Base-by-base conservation (phyloP, 2,113 vertebrate species). In the Chunga burmeisteri region DNA sequence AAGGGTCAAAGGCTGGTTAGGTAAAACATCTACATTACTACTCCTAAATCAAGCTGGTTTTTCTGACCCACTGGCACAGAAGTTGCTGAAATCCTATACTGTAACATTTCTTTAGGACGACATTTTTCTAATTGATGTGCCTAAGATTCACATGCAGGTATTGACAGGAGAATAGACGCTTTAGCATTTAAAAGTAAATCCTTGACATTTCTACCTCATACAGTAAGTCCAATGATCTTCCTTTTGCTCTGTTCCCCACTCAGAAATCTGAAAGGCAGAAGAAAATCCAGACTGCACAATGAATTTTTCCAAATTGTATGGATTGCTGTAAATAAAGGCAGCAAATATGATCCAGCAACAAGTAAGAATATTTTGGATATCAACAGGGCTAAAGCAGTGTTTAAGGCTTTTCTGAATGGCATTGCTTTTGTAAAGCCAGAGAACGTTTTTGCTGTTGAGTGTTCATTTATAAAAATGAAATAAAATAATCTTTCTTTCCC, bases 101-200 rank as follows among this genome's bases (percentile, higher is more conserved):
- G 13, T 49, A 75, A 86, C 65, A 67, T 90, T 90, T 53, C 79
- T 21, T 34, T 72, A 82, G 88, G 90, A 86, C 61, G 86, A 38
- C 47, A 22, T 78, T 74, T 77, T n/a, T 86, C 36, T 93, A 20
- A 42, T 7, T 65, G 59, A 74, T 36, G 32, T 52, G 53, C 56
- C 42, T 18, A 42, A 72, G 68, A 72, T 79, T 66, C 55, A 59
- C 5, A 10, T 6, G 23, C 21, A 58, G 53, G 34, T 95, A 88
- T 30, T n/a, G 68, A 82, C 67, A 65, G 81, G 15, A 85, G 80
- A 82, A 94, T 26, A 86, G 46, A 89, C 40, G 13, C 50, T 90
- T 59, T 34, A 94, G 70, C 85, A 68, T 93, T 96, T 90, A 63
- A 93, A 92, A 75, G 38, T 34, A 79, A 89, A 90, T 94, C 67